Evolutionary conservation across 2,888 invertebrate genomes (phyloP), one percentile per base, ranked within the genome.

Genomic region (Eupithecia tripunctaria): DNA sequence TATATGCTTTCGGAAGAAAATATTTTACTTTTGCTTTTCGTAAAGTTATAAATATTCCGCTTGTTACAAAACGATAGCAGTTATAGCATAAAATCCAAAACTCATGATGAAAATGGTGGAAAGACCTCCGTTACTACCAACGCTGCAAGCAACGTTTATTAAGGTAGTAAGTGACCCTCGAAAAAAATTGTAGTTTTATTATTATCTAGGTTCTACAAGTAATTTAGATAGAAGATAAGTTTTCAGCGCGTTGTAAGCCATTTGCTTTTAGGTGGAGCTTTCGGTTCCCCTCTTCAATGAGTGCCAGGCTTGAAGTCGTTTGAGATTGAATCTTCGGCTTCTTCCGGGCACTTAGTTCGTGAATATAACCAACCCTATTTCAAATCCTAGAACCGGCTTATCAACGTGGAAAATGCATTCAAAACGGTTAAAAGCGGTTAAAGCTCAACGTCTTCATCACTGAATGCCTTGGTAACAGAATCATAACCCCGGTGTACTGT

Each of bases 401-500:
- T 56, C 62, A 27, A 38, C 66, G 29, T 67, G 18, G n/a, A 56
- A 27, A 25, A 25, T 51, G 21, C 27, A 65, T 64, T 72, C 4
- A 66, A 56, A 73, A 41, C 69, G 32, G 71, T 67, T 36, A 63
- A 59, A 68, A 68, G 64, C 72, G 21, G 62, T 74, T 66, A 74
- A 51, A 68, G 62, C 67, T 72, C 59, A 67, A 72, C 64, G 72
- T 75, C 72, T 75, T 72, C 75, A 70, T 72, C 72, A 70, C 69
- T 67, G 60, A 72, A 70, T 64, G 59, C 69, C 63, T 69, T 69
- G 69, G 67, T 66, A 74, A 74, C 73, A 72, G 56, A 73, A 73
- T 74, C 72, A 76, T 76, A 73, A 72, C 73, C 65, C 69, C 21
- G 43, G 47, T 64, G 77, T 77, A 79, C 78, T 79, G 79, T 79